Evolutionary conservation across 2,888 invertebrate genomes (phyloP).

Genomic region (Poecilus cupreus): DNA sequence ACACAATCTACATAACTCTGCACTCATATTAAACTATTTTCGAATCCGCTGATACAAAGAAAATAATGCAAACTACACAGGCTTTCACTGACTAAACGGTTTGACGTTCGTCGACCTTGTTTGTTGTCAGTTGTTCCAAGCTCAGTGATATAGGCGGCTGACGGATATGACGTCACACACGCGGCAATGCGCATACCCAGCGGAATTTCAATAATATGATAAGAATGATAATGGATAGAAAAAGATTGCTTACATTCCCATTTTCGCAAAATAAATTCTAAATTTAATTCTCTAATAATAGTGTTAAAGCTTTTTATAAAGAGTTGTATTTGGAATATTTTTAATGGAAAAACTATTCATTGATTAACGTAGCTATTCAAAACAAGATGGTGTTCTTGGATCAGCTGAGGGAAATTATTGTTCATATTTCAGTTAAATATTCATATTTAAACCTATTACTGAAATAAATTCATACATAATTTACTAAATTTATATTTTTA

Average conservation of each 20-base stretch:
- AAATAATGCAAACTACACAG: not conserved
- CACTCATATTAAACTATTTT: not conserved
- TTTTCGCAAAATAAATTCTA: not conserved
- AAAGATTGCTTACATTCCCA: not conserved
- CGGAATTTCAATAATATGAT: not conserved
- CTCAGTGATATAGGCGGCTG: not conserved
- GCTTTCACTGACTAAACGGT: not conserved
- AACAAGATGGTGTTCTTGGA: not conserved
- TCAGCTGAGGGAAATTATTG: too few species aligned
- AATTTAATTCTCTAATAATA: not conserved
- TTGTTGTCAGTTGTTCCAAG: conserved; percentile 12
- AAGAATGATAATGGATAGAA: not conserved
- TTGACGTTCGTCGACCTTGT: not conserved
- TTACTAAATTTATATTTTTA: too few species aligned
- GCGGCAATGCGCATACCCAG: not conserved
- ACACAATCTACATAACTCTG: conserved; percentile 39
- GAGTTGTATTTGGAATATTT: not conserved
- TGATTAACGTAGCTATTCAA: not conserved
- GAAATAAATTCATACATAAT: too few species aligned
- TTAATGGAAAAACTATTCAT: not conserved
- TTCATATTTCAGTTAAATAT: too few species aligned
- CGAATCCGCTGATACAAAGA: not conserved
- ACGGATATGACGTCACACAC: not conserved
- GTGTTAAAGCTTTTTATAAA: not conserved
- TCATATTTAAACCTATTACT: too few species aligned